These are phyloP conservation scores for Petrophora chlorosata DNA, from an alignment of 2,888 invertebrate genomes.

Conservation along the genomic window DNA sequence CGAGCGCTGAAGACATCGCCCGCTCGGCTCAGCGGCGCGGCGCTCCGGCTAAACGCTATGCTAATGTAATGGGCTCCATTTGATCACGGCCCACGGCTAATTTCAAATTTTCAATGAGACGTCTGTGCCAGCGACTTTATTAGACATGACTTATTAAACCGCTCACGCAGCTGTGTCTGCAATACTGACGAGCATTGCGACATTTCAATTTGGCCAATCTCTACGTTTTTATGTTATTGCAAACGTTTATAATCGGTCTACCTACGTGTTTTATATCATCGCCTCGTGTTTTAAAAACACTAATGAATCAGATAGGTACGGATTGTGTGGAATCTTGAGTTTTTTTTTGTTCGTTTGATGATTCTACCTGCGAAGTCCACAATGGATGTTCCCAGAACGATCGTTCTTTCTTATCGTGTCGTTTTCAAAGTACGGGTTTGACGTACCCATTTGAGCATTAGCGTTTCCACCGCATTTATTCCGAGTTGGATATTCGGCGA, in stretches of 20 bases:
- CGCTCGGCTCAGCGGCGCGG: no score
- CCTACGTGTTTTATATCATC: slow-evolving; percentile 27
- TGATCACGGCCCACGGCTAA: slow-evolving; percentile 77
- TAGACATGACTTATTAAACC: slow-evolving; percentile 53
- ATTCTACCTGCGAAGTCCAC: slow-evolving; percentile 34
- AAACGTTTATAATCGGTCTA: slow-evolving; percentile 16
- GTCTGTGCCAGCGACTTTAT: slow-evolving; percentile 68
- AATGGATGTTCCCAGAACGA: slow-evolving; percentile 53
- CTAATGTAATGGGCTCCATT: slow-evolving; percentile 80
- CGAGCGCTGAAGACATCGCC: slow-evolving; percentile 64
- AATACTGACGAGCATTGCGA: slow-evolving; percentile 33
- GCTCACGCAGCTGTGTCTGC: slow-evolving; percentile 33
- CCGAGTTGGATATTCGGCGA: slow-evolving; percentile 41
- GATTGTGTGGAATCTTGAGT: slow-evolving; percentile 31
- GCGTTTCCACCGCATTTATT: slow-evolving; percentile 36
- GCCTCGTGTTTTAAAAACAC: slow-evolving; percentile 25
- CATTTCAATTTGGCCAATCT: slow-evolving; percentile 26
- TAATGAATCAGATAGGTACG: slow-evolving; percentile 35
- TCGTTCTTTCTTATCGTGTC: slow-evolving; percentile 39
- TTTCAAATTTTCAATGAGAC: slow-evolving; percentile 78
- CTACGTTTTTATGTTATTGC: slow-evolving; percentile 24
- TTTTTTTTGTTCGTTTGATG: slow-evolving; percentile 30
- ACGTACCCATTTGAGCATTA: slow-evolving; percentile 29
- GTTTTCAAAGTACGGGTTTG: slow-evolving; percentile 45
- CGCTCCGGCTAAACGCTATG: slow-evolving; percentile 79